Evolutionary conservation across 2,797 vertebrate species (phyloP).

Genomic region (Darevskia nairensis): DNA sequence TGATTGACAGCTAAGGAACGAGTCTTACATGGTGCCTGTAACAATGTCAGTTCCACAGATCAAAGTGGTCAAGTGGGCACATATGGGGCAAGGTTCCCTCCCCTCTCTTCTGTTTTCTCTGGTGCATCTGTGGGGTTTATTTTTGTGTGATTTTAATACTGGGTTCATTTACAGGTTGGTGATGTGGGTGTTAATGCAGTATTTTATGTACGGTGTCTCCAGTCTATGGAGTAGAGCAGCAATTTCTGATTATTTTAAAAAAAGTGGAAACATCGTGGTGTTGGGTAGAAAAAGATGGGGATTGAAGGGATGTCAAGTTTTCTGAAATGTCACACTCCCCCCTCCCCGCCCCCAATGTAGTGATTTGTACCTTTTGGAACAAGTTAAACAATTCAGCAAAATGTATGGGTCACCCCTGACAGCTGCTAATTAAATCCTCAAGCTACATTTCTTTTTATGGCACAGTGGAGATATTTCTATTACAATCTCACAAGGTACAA

Average conservation of each 20-base stretch:
- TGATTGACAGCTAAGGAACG: no score
- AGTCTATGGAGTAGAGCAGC: background rate
- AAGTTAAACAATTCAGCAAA: conserved; percentile 43
- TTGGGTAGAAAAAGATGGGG: no score
- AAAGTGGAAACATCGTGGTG: background rate
- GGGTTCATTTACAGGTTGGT: background rate
- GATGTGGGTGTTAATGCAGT: no score
- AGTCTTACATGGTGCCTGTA: no score
- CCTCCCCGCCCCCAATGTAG: background rate
- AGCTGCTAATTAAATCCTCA: conserved; percentile 53
- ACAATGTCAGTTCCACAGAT: no score
- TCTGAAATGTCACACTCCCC: background rate
- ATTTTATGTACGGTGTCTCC: background rate
- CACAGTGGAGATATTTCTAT: conserved; percentile 42
- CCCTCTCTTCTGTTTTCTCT: no score
- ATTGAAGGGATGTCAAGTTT: background rate
- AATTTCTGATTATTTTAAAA: background rate
- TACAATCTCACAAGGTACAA: conserved; percentile 58
- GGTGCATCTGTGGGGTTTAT: background rate
- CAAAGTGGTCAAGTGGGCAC: no score
- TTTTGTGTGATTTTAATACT: background rate
- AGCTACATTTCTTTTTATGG: conserved; percentile 47
- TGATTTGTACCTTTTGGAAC: background rate
- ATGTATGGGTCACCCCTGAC: conserved; percentile 38
- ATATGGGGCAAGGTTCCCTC: no score